Base-by-base conservation (phyloP, 2,113 vertebrate species). In the Pavo muticus region DNA sequence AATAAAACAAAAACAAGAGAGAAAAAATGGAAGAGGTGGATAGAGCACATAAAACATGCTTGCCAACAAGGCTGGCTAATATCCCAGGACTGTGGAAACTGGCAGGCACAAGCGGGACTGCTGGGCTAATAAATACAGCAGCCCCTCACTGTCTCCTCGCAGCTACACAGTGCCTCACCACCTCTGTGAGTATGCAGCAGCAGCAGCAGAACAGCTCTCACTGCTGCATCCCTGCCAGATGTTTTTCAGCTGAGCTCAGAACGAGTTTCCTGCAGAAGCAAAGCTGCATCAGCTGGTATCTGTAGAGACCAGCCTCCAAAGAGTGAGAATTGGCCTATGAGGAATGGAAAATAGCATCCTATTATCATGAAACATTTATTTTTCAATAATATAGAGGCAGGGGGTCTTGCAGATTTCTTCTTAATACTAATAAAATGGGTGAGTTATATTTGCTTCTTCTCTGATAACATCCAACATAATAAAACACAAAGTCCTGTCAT, bases 201-300 rank as follows among this genome's bases (percentile, higher is more conserved):
- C 42, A 91, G 84, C 42, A 91, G 84, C 59, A 81, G 63, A 56
- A 47, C 0, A 64, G 79, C 61, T 93, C 79, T 32, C 27, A 67
- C 47, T 90, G 30, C 90, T 93, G 73, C 90, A 88, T 60, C 83
- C 65, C 72, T 91, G 74, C 72, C 95, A 97, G 94, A 90, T 91
- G 71, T 85, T 93, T 87, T 93, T 91, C 81, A 96, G 67, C 70
- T 91, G 81, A 91, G 69, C 61, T 91, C 77, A 69, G 79, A 95
- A 90, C 24, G 85, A 80, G 88, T 52, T 81, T 95, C 72, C 68
- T 87, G 61, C 69, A 93, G 83, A 91, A 95, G 84, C 82, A 88
- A 94, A 90, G 73, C 71, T 68, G 92, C 87, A 91, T 96, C 78
- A 83, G 90, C 75, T 83, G 64, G 42, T 85, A 91, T 85, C 69